Base-by-base conservation (phyloP, 2,888 invertebrate genomes). In the Orthosia cruda region DNA sequence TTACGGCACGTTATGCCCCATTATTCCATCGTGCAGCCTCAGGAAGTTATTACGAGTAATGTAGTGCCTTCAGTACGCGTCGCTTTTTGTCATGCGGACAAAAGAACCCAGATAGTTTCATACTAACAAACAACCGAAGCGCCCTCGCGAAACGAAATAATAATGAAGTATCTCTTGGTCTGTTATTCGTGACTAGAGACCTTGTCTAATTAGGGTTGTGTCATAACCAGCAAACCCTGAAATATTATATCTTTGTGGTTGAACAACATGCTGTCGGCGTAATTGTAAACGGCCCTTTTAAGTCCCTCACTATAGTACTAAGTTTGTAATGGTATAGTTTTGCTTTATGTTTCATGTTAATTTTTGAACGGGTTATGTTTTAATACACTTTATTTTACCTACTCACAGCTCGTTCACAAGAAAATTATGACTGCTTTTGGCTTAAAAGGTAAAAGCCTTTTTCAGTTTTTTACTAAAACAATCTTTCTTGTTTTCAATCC, bases 41-140 rank as follows among this genome's bases (percentile, higher is more conserved):
- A 90, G 93, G 93, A 94, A 93, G 94, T 93, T 93, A 93, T 94
- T 93, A 93, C 91, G 91, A 89, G 91, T 94, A 94, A 94, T 95
- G 93, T 93, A 94, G 92, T 92, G 92, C 89, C 87, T 88, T 74
- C 84, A 89, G 91, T 90, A 88, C 88, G 89, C 90, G 86, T 80
- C 86, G 90, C 90, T 92, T 93, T 93, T 94, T 94, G 92, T 93
- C 89, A 87, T 81, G 80, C 82, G 86, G 86, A 94, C 92, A 94
- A 94, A 93, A 92, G 91, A 91, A 90, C 87, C 88, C 86, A 91
- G 88, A 90, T 92, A 92, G 92, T 93, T 94, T 90, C 91, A 89
- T 89, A 86, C 87, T 81, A 88, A 87, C 88, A 90, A 91, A 91
- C 92, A 91, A 89, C 89, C 77, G 71, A 74, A 75, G 61, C 84